A percentile compares a stretch with the other conserved stretches of the same genome.
Conservation (phyloP, 2,888 invertebrate genomes). For the Cordilura impudica region DNA sequence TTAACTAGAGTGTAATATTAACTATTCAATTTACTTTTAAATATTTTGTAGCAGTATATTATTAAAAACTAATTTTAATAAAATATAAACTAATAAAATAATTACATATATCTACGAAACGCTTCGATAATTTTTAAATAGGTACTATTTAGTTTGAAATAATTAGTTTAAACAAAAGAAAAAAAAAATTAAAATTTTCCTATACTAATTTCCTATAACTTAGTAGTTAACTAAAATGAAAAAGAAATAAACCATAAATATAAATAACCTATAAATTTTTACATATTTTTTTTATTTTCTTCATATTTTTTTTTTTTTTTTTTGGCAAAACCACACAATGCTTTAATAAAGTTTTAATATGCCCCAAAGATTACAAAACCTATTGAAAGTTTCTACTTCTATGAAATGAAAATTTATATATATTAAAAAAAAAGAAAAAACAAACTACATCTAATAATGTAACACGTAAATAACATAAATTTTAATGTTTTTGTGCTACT, state of each 20-base stretch:
- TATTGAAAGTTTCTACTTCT: neutral
- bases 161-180: slow-evolving; percentile 21
- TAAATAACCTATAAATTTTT: neutral
- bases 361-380: neutral
- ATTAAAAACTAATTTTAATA: slow-evolving; percentile 19
- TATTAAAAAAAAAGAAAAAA: neutral
- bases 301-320: neutral
- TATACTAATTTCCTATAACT: slow-evolving; percentile 37
- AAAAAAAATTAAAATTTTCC: slow-evolving; percentile 14
- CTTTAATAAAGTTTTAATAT: neutral
- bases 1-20: too few relatives aligned
- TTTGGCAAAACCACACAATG: neutral
- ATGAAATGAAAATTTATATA: too few relatives aligned
- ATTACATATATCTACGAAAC: slow-evolving; percentile 38
- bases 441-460: neutral
- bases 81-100: slow-evolving; percentile 51
- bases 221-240: neutral
- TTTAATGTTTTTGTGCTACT: slow-evolving; percentile 16
- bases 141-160: slow-evolving; percentile 27
- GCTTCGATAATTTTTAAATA: slow-evolving; percentile 39
- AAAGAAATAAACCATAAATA: neutral
- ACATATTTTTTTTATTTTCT: too few relatives aligned
- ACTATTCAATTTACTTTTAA: too few relatives aligned
- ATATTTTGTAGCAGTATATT: too few relatives aligned
- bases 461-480: slow-evolving; percentile 27